These are phyloP conservation scores for Festucalex cinctus DNA, from an alignment of 2,113 vertebrate genomes.

Conservation along the genomic window DNA sequence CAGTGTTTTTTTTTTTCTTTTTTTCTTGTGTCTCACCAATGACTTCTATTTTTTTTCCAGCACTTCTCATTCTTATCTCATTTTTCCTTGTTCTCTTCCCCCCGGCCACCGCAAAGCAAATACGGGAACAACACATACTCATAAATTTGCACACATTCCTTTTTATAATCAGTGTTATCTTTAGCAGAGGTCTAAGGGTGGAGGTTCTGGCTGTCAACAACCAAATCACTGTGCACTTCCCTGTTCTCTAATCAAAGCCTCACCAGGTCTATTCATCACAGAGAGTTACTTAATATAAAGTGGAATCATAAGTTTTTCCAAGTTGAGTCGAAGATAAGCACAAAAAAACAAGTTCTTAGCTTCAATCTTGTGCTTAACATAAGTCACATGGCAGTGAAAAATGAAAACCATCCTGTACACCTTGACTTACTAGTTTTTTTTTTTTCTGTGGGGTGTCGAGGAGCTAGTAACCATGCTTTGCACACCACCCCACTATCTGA, in stretches of 20 bases:
- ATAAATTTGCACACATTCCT: constrained; percentile 15
- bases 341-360: constrained; percentile 20
- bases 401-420: too few species aligned
- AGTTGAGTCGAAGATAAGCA: neutral
- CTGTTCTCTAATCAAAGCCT: constrained; percentile 32
- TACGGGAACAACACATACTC: neutral
- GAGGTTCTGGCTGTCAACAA: constrained; percentile 46
- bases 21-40: too few species aligned
- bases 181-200: constrained; percentile 11
- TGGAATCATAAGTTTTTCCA: neutral
- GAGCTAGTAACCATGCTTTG: too few species aligned
- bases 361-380: constrained; percentile 26
- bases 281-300: constrained; percentile 39
- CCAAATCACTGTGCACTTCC: constrained; percentile 57
- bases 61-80: constrained; percentile 35
- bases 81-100: constrained; percentile 26
- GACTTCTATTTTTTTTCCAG: constrained; percentile 12
- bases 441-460: neutral
- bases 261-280: neutral
- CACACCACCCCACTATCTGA: too few species aligned
- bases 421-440: too few species aligned
- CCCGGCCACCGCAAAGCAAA: constrained; percentile 14
- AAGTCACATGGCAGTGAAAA: constrained; percentile 23
- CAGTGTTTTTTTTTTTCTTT: constrained; percentile 28
- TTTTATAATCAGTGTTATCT: constrained; percentile 59